These are phyloP conservation scores for Psilopsiagon aymara DNA, from an alignment of 2,113 vertebrate genomes.

Conservation along the genomic window DNA sequence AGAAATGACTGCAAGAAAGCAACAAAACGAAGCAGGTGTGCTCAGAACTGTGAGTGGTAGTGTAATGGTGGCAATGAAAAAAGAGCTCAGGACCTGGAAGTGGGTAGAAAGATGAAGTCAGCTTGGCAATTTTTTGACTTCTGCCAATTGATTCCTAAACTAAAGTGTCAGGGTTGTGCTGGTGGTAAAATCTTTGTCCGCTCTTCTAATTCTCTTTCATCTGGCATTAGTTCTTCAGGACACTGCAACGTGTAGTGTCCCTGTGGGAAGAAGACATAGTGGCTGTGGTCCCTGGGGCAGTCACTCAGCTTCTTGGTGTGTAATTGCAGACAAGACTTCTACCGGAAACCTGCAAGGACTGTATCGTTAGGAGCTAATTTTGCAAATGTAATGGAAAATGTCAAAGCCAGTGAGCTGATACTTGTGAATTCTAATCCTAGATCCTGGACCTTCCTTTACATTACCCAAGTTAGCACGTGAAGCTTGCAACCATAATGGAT, in stretches of 20 bases:
- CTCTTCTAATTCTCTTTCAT: not conserved
- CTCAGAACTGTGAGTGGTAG: not conserved
- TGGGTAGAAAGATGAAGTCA: not conserved
- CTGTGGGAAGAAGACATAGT: not conserved
- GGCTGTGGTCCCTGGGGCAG: not conserved
- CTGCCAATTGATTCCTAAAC: not conserved
- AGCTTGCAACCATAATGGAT: not conserved
- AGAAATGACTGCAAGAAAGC: not conserved
- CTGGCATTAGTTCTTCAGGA: not conserved
- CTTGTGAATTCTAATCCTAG: not conserved
- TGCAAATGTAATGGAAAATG: not conserved
- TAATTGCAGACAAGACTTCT: not conserved
- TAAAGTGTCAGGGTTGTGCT: not conserved
- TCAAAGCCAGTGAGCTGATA: not conserved
- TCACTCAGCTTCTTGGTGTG: not conserved
- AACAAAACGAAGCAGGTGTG: not conserved
- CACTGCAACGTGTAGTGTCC: not conserved
- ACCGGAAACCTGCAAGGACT: not conserved
- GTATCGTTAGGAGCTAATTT: not conserved
- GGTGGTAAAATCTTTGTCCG: not conserved
- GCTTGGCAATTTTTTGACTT: not conserved
- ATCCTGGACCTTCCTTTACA: not conserved
- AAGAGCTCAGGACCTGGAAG: not conserved
- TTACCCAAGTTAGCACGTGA: not conserved
- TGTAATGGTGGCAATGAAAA: not conserved